Evolutionary conservation across 2,888 invertebrate genomes (phyloP), one percentile per base, ranked within the genome.

Genomic region (Trichopoda pennipes): DNA sequence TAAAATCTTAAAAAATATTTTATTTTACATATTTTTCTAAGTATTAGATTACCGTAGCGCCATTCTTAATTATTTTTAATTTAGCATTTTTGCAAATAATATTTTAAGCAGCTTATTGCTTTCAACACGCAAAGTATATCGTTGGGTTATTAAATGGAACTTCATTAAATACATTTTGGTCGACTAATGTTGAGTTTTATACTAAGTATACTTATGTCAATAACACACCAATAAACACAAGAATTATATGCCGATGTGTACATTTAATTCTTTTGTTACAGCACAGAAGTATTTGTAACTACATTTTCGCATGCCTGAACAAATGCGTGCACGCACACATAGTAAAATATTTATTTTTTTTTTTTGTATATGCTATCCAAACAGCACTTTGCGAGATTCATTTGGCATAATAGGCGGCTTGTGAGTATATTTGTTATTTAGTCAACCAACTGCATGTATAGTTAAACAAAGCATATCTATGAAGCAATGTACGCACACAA

Each of bases 151-250:
- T 16, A 23, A 17, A 28, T 49, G 19, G 51, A 47, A 63, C 56
- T 70, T 70, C 63, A 70, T 77, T 63, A 70, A 64, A 64, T 56
- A 49, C 56, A 70, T 77, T 77, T 77, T 56, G 55, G 38, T 77
- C 32, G 35, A 64, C 49, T 70, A 64, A 70, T 64, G 55, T 21
- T 77, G 19, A 56, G 49, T 70, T 63, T 28, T 28, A 70, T 63
- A n/a, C 35, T 61, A 16, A 61, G 55, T 32, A 49, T 58, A 63
- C 35, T 49, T 58, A 35, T 70, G 56, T 77, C 64, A 78, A 72
- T 66, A 72, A 64, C 64, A 78, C 53, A 49, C 55, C 77, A 56
- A 63, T 64, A 49, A 70, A 38, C 28, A 19, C 28, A 61, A 8
- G 0, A 60, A 68, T 44, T n/a, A 68, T 60, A 23, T 51, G 42